Base-by-base conservation (phyloP, 2,113 vertebrate genomes). In the Rhegmatorhina hoffmannsi region DNA sequence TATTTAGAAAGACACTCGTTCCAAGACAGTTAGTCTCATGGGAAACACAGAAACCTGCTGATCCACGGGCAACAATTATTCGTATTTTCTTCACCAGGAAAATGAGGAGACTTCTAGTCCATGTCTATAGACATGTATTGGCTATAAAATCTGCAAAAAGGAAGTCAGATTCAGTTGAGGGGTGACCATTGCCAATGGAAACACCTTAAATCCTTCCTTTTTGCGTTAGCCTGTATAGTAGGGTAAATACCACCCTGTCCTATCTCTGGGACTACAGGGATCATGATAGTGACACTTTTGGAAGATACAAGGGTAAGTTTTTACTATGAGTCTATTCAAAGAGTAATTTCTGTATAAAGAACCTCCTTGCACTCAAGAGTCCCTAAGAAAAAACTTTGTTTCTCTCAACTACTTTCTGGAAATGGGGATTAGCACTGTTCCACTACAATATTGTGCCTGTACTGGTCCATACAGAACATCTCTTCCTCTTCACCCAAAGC, bases 61-160 rank as follows among this genome's bases (percentile, higher is more conserved):
- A 84, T 84, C 18, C 55, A 80, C 72, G 28, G 84, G 52, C 85
- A 97, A 81, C 82, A 92, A 87, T 86, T 76, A 60, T 59, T 70
- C 78, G 85, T 56, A 17, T 83, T 92, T 89, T 69, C 59, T 87
- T 70, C 69, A 49, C 11, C 21, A 63, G 69, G n/a, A 69, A 90
- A 44, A 89, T 21, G 10, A 62, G 46, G 36, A 66, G 17, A 46
- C 13, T 75, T 82, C 55, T 43, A 53, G 26, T 69, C 17, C 17
- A 28, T 25, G 6, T n/a, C 44, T 43, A 13, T 28, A 43, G 55
- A 49, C 53, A 43, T 7, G 15, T 68, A 40, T 3, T 15, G 24
- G 7, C 8, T 76, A 87, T 80, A 91, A 74, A 33, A 25, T 11
- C 28, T 64, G 21, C 28, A 72, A 75, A 58, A 80, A 40, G 9